A percentile compares a stretch with the other conserved stretches of the same genome.
Evolutionary conservation across 2,888 invertebrate genomes (phyloP).

Genomic region (Callimorpha dominula): DNA sequence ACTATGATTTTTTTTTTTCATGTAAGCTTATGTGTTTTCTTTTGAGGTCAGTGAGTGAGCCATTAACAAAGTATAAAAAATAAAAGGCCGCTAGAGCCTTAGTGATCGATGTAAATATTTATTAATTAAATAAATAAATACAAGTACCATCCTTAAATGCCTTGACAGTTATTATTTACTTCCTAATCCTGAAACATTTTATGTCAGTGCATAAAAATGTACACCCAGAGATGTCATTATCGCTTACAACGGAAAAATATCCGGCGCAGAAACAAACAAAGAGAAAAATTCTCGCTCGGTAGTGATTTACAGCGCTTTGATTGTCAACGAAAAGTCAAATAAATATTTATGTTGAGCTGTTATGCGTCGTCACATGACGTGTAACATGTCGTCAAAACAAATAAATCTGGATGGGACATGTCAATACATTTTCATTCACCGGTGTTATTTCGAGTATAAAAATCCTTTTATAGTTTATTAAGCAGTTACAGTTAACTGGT

Average conservation of each 20-base stretch:
- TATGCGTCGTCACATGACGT: slow-evolving; percentile 47
- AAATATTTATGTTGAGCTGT: slow-evolving; percentile 55
- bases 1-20: background rate
- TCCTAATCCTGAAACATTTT: slow-evolving; percentile 10
- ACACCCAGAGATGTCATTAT: slow-evolving; percentile 15
- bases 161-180: background rate
- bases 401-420: slow-evolving; percentile 45
- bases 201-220: slow-evolving; percentile 23
- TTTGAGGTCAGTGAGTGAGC: background rate
- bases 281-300: slow-evolving; percentile 31
- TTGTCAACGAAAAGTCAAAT: slow-evolving; percentile 62
- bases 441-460: slow-evolving; percentile 21
- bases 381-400: slow-evolving; percentile 48
- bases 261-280: slow-evolving; percentile 44
- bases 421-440: slow-evolving; percentile 14
- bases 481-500: slow-evolving; percentile 1
- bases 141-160: background rate
- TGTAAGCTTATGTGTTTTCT: background rate
- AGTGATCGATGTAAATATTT: background rate
- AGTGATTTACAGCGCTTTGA: slow-evolving; percentile 65
- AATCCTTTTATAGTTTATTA: slow-evolving; percentile 17
- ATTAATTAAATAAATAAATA: background rate
- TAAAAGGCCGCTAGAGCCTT: background rate
- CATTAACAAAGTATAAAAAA: background rate
- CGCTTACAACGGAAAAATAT: slow-evolving; percentile 47